A percentile compares a stretch with the other conserved stretches of the same genome.
Evolutionary conservation across 2,113 vertebrate genomes (phyloP).

Genomic region (Circaetus cinerascens): DNA sequence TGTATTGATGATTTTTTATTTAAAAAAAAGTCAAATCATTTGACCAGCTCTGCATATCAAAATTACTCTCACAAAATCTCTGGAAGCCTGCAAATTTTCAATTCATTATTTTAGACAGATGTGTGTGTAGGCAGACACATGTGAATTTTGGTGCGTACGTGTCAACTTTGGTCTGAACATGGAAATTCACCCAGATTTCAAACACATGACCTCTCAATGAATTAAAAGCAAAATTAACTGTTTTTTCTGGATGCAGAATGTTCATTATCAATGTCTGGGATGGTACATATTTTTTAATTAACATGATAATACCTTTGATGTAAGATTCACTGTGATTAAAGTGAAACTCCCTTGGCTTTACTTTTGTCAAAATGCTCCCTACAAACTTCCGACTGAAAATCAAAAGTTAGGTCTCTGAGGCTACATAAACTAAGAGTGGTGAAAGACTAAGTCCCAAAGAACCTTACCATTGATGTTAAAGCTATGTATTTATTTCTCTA

Average conservation of each 20-base stretch:
- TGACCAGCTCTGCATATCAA: background rate
- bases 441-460: background rate
- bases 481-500: background rate
- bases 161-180: background rate
- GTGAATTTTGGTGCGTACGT: fast-evolving
- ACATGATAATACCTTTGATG: background rate
- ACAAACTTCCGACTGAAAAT: background rate
- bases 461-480: background rate
- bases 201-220: background rate
- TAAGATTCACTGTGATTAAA: background rate
- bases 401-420: background rate
- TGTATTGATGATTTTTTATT: background rate
- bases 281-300: background rate
- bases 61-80: background rate
- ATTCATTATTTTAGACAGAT: background rate
- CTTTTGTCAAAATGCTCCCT: background rate
- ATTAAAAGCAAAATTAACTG: background rate
- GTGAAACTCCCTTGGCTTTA: background rate
- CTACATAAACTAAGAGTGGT: background rate
- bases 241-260: background rate
- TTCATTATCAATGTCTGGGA: background rate
- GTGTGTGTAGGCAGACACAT: background rate
- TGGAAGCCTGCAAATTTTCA: background rate
- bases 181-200: background rate
- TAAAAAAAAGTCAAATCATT: background rate